Conservation (phyloP, 2,888 invertebrate genomes). For the Timema podura region DNA sequence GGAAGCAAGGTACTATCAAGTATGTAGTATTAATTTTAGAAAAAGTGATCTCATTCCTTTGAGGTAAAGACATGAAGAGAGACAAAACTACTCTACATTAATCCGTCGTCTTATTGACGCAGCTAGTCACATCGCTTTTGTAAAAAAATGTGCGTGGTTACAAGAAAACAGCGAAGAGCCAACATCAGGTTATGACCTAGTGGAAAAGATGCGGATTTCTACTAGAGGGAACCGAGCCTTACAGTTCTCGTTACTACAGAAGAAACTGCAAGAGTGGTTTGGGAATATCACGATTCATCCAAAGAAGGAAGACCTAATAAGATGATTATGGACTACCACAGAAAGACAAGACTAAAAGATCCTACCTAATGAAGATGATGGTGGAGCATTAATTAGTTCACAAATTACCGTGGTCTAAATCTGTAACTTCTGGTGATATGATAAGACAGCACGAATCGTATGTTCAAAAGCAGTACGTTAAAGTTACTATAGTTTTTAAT, state of each 20-base stretch:
- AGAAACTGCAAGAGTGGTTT: conserved; percentile 7
- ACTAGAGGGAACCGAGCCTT: conserved; percentile 9
- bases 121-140: not conserved
- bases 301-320: conserved; percentile 11
- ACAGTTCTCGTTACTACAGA: conserved; percentile 5
- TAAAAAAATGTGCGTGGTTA: not conserved
- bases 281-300: not conserved
- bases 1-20: conserved; percentile 6
- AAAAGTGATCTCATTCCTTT: conserved; percentile 8
- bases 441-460: conserved; percentile 13
- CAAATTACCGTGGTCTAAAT: conserved; percentile 7
- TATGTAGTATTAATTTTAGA: conserved; percentile 14
- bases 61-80: conserved; percentile 1
- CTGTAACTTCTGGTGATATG: not conserved
- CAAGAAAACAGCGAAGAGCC: conserved; percentile 5
- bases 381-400: not conserved
- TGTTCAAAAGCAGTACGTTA: conserved; percentile 11
- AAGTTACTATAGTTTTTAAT: conserved; percentile 4
- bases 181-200: not conserved
- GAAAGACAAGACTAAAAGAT: conserved; percentile 11
- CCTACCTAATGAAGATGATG: not conserved
- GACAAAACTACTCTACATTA: not conserved
- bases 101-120: not conserved
- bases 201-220: conserved; percentile 2
- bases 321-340: not conserved